A percentile compares a stretch with the other conserved stretches of the same genome.
Evolutionary conservation across 1,140 invertebrate genomes (phyloP).

Genomic region (Tyrophagus putrescentiae): DNA sequence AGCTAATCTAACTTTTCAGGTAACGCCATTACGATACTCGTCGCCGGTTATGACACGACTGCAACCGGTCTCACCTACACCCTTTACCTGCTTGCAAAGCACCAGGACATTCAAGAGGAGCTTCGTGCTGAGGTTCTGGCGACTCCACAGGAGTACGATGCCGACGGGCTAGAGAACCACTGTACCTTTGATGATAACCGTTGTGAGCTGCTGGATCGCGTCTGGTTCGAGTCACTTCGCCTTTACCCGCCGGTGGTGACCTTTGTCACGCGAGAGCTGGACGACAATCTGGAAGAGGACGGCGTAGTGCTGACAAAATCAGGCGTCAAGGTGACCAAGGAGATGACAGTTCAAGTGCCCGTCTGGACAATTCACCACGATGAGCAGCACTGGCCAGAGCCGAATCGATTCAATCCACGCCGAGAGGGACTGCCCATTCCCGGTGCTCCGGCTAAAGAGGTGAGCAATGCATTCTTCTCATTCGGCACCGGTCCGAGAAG

Average conservation of each 20-base stretch:
- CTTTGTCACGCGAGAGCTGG: constrained; percentile 22
- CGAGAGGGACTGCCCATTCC: constrained; percentile 29
- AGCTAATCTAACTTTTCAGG: constrained; percentile 22
- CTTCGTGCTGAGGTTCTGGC: constrained; percentile 32
- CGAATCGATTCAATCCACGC: constrained; percentile 35
- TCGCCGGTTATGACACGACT: constrained; percentile 39
- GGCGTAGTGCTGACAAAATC: neutral
- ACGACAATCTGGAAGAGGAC: constrained; percentile 27
- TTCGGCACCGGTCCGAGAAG: constrained; percentile 23
- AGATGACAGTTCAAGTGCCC: constrained; percentile 29
- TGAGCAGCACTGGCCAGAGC: constrained; percentile 33
- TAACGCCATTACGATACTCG: constrained; percentile 32
- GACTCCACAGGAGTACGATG: neutral
- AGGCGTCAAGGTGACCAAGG: constrained; percentile 29
- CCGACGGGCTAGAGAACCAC: neutral
- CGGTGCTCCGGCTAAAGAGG: neutral
- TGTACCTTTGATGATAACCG: neutral
- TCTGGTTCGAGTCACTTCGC: constrained; percentile 26
- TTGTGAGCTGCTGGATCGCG: constrained; percentile 11
- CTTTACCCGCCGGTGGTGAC: constrained; percentile 29
- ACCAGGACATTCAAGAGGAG: constrained; percentile 35
- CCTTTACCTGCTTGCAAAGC: constrained; percentile 32
- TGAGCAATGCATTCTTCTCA: constrained; percentile 13
- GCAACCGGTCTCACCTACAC: constrained; percentile 33
- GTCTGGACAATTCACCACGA: constrained; percentile 32